phyloP scores from a whole-genome alignment of 2,113 vertebrate genomes.

The Cisticola juncidis region DNA sequence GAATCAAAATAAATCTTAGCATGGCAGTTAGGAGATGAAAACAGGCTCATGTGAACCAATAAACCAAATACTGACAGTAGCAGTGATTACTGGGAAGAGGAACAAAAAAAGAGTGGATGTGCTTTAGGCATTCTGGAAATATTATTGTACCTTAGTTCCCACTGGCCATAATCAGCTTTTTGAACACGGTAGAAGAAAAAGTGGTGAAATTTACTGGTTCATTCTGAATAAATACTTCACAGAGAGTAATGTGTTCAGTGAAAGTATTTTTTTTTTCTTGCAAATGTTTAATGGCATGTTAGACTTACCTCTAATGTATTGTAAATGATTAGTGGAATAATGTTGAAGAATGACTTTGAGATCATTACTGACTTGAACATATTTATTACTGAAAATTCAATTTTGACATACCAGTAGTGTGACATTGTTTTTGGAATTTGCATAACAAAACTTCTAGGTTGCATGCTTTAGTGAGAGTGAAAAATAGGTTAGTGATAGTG shows the following conservation, averaged over 20 bases:
- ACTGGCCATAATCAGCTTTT: not conserved
- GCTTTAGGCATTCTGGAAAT: not conserved
- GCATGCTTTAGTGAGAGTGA: not conserved
- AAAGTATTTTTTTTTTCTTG: not conserved
- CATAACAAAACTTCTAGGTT: not conserved
- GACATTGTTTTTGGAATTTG: not conserved
- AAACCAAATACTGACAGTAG: not conserved
- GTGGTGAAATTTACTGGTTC: not conserved
- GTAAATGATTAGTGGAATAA: not conserved
- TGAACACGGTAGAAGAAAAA: not conserved
- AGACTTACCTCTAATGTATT: not conserved
- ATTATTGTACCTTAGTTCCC: not conserved
- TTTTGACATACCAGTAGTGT: not conserved
- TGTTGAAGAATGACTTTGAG: not conserved
- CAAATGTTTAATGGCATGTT: not conserved
- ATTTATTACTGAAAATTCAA: not conserved
- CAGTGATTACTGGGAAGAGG: not conserved
- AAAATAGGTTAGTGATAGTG: not conserved
- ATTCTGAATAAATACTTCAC: not conserved
- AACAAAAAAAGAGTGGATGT: not conserved
- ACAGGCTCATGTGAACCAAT: not conserved
- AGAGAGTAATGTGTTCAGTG: not conserved
- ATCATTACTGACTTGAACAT: not conserved
- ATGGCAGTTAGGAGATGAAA: not conserved
- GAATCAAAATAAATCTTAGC: not conserved